A percentile compares a stretch with the other conserved stretches of the same genome.
These are phyloP conservation scores for Pteromalus puparum DNA, from an alignment of 1,140 invertebrate species.

Conservation along the genomic window DNA sequence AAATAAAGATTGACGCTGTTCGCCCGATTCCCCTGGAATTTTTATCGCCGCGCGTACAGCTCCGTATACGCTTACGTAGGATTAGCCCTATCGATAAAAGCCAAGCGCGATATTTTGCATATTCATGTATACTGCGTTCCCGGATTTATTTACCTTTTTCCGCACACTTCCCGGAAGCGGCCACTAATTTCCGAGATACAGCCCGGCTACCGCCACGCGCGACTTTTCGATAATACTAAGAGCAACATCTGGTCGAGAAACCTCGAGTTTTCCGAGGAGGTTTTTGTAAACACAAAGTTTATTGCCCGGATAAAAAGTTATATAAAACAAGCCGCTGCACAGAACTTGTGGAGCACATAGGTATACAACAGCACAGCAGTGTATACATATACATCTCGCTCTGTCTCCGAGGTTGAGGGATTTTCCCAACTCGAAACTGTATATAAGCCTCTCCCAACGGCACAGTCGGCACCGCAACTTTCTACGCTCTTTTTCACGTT, in stretches of 20 bases:
- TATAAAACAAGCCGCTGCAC: not conserved
- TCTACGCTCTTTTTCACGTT: constrained; percentile 16
- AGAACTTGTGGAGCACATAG: not conserved
- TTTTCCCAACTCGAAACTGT: constrained; percentile 1
- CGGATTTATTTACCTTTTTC: not conserved
- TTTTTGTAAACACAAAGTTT: not conserved
- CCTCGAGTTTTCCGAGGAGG: not conserved
- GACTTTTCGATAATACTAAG: not conserved
- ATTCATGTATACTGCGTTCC: not conserved
- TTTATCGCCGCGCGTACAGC: not conserved
- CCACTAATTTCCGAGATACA: not conserved
- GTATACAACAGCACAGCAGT: too few species aligned
- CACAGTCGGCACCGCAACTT: not conserved
- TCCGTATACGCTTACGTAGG: too few species aligned
- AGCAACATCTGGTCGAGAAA: not conserved
- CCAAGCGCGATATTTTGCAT: not conserved
- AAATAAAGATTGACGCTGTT: constrained; percentile 1
- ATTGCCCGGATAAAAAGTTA: not conserved
- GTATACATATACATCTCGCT: not conserved
- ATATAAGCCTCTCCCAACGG: not conserved
- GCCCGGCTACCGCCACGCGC: not conserved
- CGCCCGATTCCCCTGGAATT: not conserved
- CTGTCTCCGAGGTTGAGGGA: constrained; percentile 5
- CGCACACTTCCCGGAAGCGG: not conserved
- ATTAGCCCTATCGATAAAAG: too few species aligned